These are phyloP conservation scores for Tautogolabrus adspersus DNA, from an alignment of 2,113 vertebrate genomes.

Conservation along the genomic window DNA sequence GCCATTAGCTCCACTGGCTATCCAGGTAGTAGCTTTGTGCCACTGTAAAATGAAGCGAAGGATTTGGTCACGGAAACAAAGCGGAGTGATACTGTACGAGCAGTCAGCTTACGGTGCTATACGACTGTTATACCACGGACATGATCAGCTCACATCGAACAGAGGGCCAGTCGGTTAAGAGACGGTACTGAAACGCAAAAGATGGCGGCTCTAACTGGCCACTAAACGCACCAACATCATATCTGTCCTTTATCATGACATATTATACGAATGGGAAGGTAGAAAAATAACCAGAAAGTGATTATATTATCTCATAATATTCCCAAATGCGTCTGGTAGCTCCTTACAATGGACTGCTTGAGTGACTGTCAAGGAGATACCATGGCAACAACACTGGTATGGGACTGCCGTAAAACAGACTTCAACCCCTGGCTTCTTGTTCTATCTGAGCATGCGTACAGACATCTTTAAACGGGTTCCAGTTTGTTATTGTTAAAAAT, in stretches of 20 bases:
- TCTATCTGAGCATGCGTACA: slow-evolving; percentile 34
- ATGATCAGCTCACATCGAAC: background rate
- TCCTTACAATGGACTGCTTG: background rate
- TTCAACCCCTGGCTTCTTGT: background rate
- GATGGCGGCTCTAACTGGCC: slow-evolving; percentile 20
- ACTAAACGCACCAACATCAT: background rate
- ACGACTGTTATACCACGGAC: slow-evolving; percentile 11
- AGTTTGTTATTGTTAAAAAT: background rate
- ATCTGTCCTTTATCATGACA: background rate
- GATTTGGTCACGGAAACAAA: slow-evolving; percentile 9
- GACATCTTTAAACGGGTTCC: background rate
- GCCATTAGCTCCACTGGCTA: slow-evolving; percentile 10
- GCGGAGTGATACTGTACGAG: slow-evolving; percentile 19
- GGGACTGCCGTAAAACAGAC: slow-evolving; percentile 16
- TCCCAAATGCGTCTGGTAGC: background rate
- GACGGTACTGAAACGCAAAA: background rate
- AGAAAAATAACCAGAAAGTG: background rate
- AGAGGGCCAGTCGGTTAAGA: background rate
- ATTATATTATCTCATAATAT: background rate
- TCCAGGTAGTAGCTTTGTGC: background rate
- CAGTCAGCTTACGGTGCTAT: background rate
- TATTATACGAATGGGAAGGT: too few species aligned
- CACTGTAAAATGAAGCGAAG: background rate
- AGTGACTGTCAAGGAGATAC: background rate
- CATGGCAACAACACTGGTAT: slow-evolving; percentile 17